Percentiles rank a stretch among this genome's conserved stretches.
These are phyloP conservation scores for Sclerodermus sp. DNA, from an alignment of 2,888 invertebrate genomes.

Conservation along the genomic window DNA sequence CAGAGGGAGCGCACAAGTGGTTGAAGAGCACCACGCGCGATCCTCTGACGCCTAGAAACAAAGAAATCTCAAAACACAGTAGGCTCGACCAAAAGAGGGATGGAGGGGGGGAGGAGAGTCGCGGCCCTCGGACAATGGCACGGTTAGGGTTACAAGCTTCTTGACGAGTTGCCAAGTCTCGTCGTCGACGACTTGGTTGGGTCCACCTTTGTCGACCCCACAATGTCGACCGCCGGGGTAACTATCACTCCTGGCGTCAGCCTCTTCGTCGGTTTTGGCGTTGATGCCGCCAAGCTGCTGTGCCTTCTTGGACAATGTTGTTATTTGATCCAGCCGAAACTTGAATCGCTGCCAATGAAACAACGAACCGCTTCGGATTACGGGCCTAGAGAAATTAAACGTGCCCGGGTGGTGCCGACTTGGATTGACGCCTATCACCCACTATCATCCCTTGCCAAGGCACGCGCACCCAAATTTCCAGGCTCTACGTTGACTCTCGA, in stretches of 20 bases:
- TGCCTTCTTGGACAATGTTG: slow-evolving; percentile 28
- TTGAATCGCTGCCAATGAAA: slow-evolving; percentile 56
- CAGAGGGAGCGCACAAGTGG: slow-evolving; percentile 27
- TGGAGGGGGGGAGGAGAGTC: slow-evolving; percentile 18
- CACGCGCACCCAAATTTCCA: no score
- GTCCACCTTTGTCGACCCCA: slow-evolving; percentile 40
- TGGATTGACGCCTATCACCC: neutral
- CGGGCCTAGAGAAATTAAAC: slow-evolving; percentile 27
- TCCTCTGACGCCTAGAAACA: slow-evolving; percentile 33
- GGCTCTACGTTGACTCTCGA: no score
- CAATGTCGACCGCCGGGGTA: slow-evolving; percentile 9
- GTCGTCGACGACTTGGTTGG: slow-evolving; percentile 36
- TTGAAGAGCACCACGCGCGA: slow-evolving; percentile 27
- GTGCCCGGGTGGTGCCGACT: slow-evolving; percentile 15
- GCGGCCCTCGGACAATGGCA: slow-evolving; percentile 36
- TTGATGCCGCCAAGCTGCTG: slow-evolving; percentile 30
- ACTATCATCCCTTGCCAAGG: neutral
- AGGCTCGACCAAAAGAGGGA: slow-evolving; percentile 33
- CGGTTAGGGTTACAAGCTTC: slow-evolving; percentile 54
- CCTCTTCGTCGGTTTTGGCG: slow-evolving; percentile 28
- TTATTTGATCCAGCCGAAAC: slow-evolving; percentile 48
- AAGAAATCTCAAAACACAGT: slow-evolving; percentile 43
- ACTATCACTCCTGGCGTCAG: slow-evolving; percentile 7
- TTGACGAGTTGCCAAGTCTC: slow-evolving; percentile 57
- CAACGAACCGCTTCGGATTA: slow-evolving; percentile 22